These are phyloP conservation scores for Latrodectus hesperus DNA, from an alignment of 2,888 invertebrate genomes.

Conservation along the genomic window DNA sequence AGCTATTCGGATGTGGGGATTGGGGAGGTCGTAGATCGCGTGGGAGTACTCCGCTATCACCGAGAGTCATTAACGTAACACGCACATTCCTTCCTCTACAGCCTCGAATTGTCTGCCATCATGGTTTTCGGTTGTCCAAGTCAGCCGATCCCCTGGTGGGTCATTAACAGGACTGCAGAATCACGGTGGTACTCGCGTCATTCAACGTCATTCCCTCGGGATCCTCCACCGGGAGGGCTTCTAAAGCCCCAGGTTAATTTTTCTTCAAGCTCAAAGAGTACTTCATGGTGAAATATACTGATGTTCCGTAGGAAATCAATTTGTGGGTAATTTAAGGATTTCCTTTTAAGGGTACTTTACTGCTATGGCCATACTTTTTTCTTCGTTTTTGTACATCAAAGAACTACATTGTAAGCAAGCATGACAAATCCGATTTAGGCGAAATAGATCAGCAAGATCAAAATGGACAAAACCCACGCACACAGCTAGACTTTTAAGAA, in stretches of 20 bases:
- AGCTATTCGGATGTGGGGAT: slow-evolving; percentile 15
- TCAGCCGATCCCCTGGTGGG: slow-evolving; percentile 48
- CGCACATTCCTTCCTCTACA: slow-evolving; percentile 8
- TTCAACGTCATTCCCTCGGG: slow-evolving; percentile 34
- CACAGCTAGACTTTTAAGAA: too few relatives aligned
- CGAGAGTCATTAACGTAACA: slow-evolving; percentile 56
- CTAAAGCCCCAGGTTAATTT: slow-evolving; percentile 58
- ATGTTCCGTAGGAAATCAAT: slow-evolving; percentile 21
- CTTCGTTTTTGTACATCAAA: too few relatives aligned
- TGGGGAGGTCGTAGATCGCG: not conserved
- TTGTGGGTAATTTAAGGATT: not conserved
- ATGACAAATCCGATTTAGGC: too few relatives aligned
- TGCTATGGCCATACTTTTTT: too few relatives aligned
- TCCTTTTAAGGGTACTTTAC: too few relatives aligned
- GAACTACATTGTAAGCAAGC: too few relatives aligned
- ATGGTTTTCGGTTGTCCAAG: slow-evolving; percentile 63
- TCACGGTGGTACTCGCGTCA: slow-evolving; percentile 31
- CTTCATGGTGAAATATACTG: slow-evolving; percentile 18
- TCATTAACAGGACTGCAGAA: slow-evolving; percentile 57
- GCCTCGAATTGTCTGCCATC: slow-evolving; percentile 41
- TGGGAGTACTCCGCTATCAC: slow-evolving; percentile 26
- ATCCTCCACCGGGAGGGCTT: slow-evolving; percentile 46
- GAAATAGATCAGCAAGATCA: too few relatives aligned
- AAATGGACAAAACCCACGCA: too few relatives aligned
- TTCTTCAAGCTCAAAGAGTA: slow-evolving; percentile 20